Evolutionary conservation across 30 jellyfish, hydroid and myxozoan species (phyloP), one percentile per base, ranked within the genome.

Genomic region (Morbakka virulenta): DNA sequence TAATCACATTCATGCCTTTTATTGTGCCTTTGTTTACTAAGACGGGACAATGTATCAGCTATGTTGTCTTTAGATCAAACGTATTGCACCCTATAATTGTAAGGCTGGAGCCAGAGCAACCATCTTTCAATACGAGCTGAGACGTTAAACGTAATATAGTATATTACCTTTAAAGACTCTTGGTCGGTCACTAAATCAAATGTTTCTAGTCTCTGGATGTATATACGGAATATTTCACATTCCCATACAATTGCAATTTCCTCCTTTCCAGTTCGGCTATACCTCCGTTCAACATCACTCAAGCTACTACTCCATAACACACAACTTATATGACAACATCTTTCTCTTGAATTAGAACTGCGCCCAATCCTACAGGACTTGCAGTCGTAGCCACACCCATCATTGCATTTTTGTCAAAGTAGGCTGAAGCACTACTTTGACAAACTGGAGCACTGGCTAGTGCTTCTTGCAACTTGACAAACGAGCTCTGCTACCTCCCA

Each of bases 221-320:
- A 41, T 17, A 41, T 41, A 41, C 13, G 9, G 57, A 41, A 17
- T 41, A 9, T 41, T 41, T 41, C 57, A 41, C 57, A 41, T 17
- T 41, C 57, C 57, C 57, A 68, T 1, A 77, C 77, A 1, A 69
- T 51, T 24, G 94, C 96, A 9, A 85, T 47, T 22, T 72, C 72
- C 52, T 78, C 96, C 62, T 85, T 77, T 41, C 65, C 89, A 24
- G 94, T 85, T 2, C 75, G 73, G 17, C 64, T 32, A 65, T 79
- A 79, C 34, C 17, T 30, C 12, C 35, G 29, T 50, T 79, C 89
- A 47, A 69, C 67, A 28, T 64, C 73, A 20, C 75, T 50, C 0
- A 79, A 30, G 65, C 80, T 14, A 2, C 89, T 34, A 62, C 89
- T 3, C 80, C 85, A 63, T 84, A 75, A 6, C 82, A 41, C 23